Evolutionary conservation across 2,888 invertebrate genomes (phyloP).

Genomic region (Thelaira solivaga): DNA sequence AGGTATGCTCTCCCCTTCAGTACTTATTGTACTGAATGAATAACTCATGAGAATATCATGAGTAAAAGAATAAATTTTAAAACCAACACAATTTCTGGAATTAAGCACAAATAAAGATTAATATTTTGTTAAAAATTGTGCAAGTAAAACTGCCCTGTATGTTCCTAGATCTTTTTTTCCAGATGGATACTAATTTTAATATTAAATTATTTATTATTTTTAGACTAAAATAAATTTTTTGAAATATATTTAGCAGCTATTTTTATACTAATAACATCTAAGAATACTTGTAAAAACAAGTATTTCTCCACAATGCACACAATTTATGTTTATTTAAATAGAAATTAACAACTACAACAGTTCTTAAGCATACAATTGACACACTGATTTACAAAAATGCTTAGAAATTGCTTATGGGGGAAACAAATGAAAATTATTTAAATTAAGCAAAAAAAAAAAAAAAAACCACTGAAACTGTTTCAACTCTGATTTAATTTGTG

Average conservation of each 20-base stretch:
- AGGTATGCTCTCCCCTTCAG: too few relatives aligned
- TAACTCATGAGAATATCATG: too few relatives aligned
- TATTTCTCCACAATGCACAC: background rate
- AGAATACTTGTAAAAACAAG: too few relatives aligned
- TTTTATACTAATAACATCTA: background rate
- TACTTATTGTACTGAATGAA: too few relatives aligned
- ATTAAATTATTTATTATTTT: constrained; percentile 47
- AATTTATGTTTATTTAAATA: constrained; percentile 6
- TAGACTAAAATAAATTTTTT: constrained; percentile 14
- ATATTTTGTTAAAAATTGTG: too few relatives aligned
- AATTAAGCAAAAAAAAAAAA: background rate
- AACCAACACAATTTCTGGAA: too few relatives aligned
- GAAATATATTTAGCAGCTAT: background rate
- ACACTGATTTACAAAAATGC: constrained; percentile 22
- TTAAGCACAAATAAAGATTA: too few relatives aligned
- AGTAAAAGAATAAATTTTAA: too few relatives aligned
- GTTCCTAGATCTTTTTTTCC: too few relatives aligned
- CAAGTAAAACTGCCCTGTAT: too few relatives aligned
- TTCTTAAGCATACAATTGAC: constrained; percentile 39
- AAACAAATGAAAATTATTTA: too few relatives aligned
- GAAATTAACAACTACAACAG: background rate
- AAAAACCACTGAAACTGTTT: background rate
- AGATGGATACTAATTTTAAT: too few relatives aligned
- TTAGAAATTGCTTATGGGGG: background rate
- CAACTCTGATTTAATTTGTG: background rate